Evolutionary conservation across 2,888 invertebrate species (phyloP).

Genomic region (Oscheius onirici): DNA sequence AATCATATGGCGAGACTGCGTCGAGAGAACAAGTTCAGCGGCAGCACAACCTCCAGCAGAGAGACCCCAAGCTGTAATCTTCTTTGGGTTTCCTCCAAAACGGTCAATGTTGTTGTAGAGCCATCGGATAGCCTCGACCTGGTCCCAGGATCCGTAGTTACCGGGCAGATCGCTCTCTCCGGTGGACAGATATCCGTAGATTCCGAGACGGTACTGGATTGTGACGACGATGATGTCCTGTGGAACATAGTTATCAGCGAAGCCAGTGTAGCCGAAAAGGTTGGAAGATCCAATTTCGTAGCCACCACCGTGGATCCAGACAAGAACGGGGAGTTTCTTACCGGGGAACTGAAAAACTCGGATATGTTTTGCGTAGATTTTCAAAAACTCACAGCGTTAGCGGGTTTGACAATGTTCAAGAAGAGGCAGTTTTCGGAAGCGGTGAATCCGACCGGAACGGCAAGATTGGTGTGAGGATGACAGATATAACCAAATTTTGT

Average conservation of each 20-base stretch:
- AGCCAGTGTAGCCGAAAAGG: slow-evolving; percentile 54
- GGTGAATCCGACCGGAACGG: slow-evolving; percentile 71
- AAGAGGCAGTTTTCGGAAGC: slow-evolving; percentile 87
- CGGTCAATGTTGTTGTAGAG: slow-evolving; percentile 15
- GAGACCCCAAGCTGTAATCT: slow-evolving; percentile 27
- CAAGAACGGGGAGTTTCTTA: slow-evolving; percentile 82
- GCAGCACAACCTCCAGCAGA: slow-evolving; percentile 29
- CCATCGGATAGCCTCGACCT: slow-evolving; percentile 15
- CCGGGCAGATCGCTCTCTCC: slow-evolving; percentile 6
- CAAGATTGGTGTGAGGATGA: slow-evolving; percentile 45
- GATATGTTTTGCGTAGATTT: neutral
- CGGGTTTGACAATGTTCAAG: slow-evolving; percentile 81
- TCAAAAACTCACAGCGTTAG: slow-evolving; percentile 7
- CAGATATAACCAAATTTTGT: slow-evolving; percentile 55
- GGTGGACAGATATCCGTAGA: slow-evolving; percentile 19
- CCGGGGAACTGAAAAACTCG: neutral
- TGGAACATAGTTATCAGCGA: slow-evolving; percentile 27
- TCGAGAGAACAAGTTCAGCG: slow-evolving; percentile 2
- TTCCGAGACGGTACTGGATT: slow-evolving; percentile 26
- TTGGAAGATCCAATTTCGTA: slow-evolving; percentile 80
- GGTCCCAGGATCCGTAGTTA: slow-evolving; percentile 23
- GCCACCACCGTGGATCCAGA: slow-evolving; percentile 94
- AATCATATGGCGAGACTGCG: neutral
- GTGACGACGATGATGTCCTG: slow-evolving; percentile 29
- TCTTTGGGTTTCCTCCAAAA: slow-evolving; percentile 24